phyloP scores from a whole-genome alignment of 2,113 vertebrate species.

The Natator depressus region DNA sequence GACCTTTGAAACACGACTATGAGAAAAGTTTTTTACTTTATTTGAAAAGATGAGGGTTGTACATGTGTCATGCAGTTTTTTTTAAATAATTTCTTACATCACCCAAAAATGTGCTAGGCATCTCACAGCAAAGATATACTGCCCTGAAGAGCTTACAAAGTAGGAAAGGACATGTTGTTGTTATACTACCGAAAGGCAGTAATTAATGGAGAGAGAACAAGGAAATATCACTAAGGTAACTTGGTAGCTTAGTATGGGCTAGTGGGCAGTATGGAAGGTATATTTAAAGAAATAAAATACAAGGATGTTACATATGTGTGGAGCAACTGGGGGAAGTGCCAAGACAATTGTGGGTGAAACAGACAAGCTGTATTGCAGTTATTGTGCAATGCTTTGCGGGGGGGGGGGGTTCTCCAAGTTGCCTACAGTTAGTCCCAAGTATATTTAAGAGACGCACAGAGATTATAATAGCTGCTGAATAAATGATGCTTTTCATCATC shows the following conservation, averaged over 20 bases:
- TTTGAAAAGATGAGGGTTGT: neutral
- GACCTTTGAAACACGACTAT: neutral
- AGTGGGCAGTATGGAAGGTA: neutral
- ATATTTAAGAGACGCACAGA: neutral
- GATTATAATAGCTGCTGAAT: constrained; percentile 42
- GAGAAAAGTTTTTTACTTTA: neutral
- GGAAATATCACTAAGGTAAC: neutral
- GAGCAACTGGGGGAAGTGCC: neutral
- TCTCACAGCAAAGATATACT: neutral
- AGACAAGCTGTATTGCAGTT: constrained; percentile 27
- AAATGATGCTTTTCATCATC: constrained; percentile 6
- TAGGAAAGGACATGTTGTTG: accelerated
- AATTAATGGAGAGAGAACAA: neutral
- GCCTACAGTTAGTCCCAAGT: constrained; percentile 30
- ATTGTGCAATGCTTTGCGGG: neutral
- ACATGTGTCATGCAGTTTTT: neutral
- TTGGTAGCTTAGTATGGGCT: neutral
- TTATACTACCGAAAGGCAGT: neutral
- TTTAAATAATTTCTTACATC: neutral
- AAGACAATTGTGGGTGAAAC: neutral
- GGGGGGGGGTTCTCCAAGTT: neutral
- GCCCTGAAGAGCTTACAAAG: neutral
- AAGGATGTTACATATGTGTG: neutral
- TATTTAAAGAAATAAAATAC: constrained; percentile 11
- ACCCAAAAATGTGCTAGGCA: accelerated